A percentile compares a stretch with the other conserved stretches of the same genome.
Evolutionary conservation across 2,888 invertebrate species (phyloP).

Genomic region (Tholera decimalis): DNA sequence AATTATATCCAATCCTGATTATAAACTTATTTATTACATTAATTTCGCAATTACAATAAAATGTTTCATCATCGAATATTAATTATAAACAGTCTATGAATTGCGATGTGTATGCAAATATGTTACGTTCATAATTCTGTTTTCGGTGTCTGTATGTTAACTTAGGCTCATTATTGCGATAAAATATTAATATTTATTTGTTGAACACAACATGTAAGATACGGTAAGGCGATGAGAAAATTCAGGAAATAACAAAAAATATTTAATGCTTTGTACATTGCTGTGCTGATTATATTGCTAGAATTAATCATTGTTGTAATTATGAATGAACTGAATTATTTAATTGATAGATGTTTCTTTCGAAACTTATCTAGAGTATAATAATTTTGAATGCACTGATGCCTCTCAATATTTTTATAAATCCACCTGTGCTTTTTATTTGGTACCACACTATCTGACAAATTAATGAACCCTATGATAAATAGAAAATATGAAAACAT

Average conservation of each 20-base stretch:
- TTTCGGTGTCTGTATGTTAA: constrained; percentile 70
- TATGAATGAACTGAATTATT: constrained; percentile 74
- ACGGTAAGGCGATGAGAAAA: constrained; percentile 63
- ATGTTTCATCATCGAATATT: constrained; percentile 59
- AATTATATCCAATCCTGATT: constrained; percentile 40
- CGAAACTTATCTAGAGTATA: constrained; percentile 60
- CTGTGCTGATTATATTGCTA: constrained; percentile 69
- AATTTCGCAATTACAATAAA: constrained; percentile 50
- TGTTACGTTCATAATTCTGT: constrained; percentile 68
- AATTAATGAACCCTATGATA: background rate
- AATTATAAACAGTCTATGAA: constrained; percentile 50
- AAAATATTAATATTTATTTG: constrained; percentile 73
- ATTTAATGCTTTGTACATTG: constrained; percentile 76
- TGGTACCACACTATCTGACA: constrained; percentile 55
- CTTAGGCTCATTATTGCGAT: constrained; percentile 66
- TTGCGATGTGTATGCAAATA: constrained; percentile 57
- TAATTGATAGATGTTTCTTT: constrained; percentile 68
- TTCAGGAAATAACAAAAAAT: constrained; percentile 70
- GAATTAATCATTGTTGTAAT: constrained; percentile 70
- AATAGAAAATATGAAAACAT: background rate
- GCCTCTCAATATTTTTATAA: constrained; percentile 52
- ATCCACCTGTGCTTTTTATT: constrained; percentile 60
- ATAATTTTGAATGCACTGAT: constrained; percentile 63
- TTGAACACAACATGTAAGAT: constrained; percentile 67
- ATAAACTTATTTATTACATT: constrained; percentile 48